Evolutionary conservation across 2,888 invertebrate species (phyloP).

Genomic region (Megamerina dolium): DNA sequence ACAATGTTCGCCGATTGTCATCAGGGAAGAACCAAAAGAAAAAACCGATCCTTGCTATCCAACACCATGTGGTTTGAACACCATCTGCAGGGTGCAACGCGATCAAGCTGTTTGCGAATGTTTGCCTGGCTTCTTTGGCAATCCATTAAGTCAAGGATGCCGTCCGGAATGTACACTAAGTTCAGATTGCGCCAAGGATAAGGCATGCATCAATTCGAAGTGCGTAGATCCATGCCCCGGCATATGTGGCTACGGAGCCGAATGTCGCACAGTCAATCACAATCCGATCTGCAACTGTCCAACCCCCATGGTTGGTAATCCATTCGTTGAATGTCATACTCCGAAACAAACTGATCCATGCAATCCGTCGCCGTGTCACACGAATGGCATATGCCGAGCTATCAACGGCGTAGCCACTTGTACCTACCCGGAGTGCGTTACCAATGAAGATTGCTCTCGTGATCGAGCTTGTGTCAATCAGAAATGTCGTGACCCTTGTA

Average conservation of each 20-base stretch:
- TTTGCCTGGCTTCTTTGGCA: constrained; percentile 67
- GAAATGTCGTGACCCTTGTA: constrained; percentile 78
- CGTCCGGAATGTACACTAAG: constrained; percentile 77
- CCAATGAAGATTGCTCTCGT: constrained; percentile 81
- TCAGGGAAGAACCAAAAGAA: constrained; percentile 28
- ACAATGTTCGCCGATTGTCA: constrained; percentile 49
- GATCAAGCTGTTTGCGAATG: constrained; percentile 67
- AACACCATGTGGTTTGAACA: constrained; percentile 73
- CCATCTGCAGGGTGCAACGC: constrained; percentile 57
- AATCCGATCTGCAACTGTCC: constrained; percentile 80
- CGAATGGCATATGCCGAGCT: constrained; percentile 73
- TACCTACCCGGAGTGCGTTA: constrained; percentile 79
- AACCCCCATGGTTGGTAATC: constrained; percentile 68
- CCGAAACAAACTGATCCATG: constrained; percentile 52
- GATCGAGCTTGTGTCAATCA: constrained; percentile 75
- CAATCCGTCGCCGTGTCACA: constrained; percentile 75
- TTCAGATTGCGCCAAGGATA: constrained; percentile 69
- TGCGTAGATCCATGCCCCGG: constrained; percentile 77
- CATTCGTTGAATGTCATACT: constrained; percentile 63
- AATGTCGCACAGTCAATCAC: constrained; percentile 76
- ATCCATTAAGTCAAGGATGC: constrained; percentile 63
- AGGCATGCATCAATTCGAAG: constrained; percentile 71
- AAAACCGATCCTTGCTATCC: constrained; percentile 57
- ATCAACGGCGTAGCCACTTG: constrained; percentile 67
- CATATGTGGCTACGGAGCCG: constrained; percentile 70